Conservation (phyloP, 37 sponge, comb jelly and placozoan species). For the Crambe crambe region DNA sequence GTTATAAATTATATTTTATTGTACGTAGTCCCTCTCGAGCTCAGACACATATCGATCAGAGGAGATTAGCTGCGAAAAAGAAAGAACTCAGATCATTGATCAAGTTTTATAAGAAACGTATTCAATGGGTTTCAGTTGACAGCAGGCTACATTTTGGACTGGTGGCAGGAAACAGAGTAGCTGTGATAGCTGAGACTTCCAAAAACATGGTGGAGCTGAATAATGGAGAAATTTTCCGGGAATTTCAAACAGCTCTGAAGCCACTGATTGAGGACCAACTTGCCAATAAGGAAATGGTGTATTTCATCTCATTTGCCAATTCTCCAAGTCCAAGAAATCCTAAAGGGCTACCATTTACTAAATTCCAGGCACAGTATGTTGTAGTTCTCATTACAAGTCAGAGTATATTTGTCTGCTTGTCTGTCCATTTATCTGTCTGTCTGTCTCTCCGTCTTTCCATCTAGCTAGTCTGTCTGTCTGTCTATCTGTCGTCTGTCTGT, state of each 20-base stretch:
- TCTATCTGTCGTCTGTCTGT: too few relatives aligned
- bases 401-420: too few relatives aligned
- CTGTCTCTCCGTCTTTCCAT: too few relatives aligned
- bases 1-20: too few relatives aligned
- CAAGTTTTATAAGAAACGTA: constrained; percentile 24
- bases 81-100: constrained; percentile 3
- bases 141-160: constrained; percentile 36
- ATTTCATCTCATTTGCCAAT: constrained; percentile 20
- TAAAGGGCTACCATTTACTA: background rate
- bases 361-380: constrained; percentile 7
- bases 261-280: constrained; percentile 28
- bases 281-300: constrained; percentile 4
- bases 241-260: constrained; percentile 4
- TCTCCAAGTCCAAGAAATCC: background rate
- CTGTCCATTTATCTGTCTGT: too few relatives aligned
- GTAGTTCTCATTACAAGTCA: too few relatives aligned
- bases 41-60: background rate
- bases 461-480: too few relatives aligned
- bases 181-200: constrained; percentile 33
- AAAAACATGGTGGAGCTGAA: background rate
- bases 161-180: constrained; percentile 19
- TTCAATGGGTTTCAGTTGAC: constrained; percentile 1
- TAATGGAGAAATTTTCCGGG: background rate
- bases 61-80: constrained; percentile 19
- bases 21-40: background rate